phyloP scores from a whole-genome alignment of 2,888 invertebrate genomes.

The Dexiosoma caninum region DNA sequence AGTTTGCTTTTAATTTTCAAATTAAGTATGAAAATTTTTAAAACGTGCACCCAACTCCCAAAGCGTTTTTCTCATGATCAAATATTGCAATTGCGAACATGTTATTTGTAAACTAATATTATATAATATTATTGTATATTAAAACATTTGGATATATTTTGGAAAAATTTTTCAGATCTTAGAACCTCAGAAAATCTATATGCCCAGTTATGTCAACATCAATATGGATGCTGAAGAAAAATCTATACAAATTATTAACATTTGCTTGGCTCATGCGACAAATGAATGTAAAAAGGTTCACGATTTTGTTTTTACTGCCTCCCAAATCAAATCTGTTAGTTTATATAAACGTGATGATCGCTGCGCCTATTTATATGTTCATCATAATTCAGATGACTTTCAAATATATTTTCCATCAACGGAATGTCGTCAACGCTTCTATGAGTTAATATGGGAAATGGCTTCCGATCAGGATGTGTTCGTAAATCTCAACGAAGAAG shows the following conservation, averaged over 20 bases:
- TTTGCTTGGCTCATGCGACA: slow-evolving; percentile 88
- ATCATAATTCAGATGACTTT: slow-evolving; percentile 98
- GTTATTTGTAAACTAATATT: no score
- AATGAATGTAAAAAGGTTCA: slow-evolving; percentile 90
- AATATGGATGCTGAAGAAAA: slow-evolving; percentile 96
- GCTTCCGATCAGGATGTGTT: slow-evolving; percentile 91
- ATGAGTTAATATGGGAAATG: slow-evolving; percentile 90
- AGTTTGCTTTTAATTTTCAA: no score
- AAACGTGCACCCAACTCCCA: no score
- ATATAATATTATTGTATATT: no score
- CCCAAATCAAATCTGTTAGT: slow-evolving; percentile 81
- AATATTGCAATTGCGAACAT: no score
- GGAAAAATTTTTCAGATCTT: slow-evolving; percentile 82
- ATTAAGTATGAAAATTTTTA: no score
- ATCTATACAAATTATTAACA: slow-evolving; percentile 91
- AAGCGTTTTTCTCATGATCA: no score
- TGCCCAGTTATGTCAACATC: slow-evolving; percentile 97
- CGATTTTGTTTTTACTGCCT: slow-evolving; percentile 95
- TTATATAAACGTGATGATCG: slow-evolving; percentile 97
- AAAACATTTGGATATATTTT: no score
- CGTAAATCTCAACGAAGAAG: slow-evolving; percentile 85
- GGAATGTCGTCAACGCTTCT: slow-evolving; percentile 88
- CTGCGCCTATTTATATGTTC: slow-evolving; percentile 97
- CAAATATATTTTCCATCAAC: slow-evolving; percentile 98
- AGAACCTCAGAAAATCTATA: slow-evolving; percentile 94